These are phyloP conservation scores for Gobiocypris rarus DNA, from an alignment of 2,113 vertebrate genomes.

Conservation along the genomic window DNA sequence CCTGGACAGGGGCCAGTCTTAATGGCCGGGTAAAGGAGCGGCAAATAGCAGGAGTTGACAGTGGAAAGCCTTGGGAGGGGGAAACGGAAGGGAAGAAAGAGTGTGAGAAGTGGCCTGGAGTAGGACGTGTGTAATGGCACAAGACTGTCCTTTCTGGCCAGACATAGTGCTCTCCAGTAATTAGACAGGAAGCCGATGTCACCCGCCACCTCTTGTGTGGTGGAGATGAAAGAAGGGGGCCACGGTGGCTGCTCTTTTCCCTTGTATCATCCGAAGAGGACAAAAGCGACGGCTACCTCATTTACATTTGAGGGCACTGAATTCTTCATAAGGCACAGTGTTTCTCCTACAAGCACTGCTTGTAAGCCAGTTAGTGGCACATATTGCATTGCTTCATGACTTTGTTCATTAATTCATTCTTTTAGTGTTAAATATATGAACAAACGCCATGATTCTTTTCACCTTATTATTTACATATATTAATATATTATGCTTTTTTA, in stretches of 20 bases:
- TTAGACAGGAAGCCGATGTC: conserved; percentile 47
- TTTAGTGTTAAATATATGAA: neutral
- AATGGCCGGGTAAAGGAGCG: conserved; percentile 55
- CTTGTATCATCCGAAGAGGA: conserved; percentile 28
- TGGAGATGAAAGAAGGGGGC: conserved; percentile 23
- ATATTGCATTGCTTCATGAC: neutral
- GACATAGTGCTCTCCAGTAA: conserved; percentile 53
- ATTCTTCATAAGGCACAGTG: neutral
- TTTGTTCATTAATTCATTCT: neutral
- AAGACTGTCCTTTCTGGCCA: conserved; percentile 39
- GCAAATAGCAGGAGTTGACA: conserved; percentile 55
- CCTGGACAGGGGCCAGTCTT: conserved; percentile 53
- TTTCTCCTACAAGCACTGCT: neutral
- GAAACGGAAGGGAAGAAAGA: conserved; percentile 9
- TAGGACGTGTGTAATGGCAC: conserved; percentile 42
- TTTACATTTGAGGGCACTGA: conserved; percentile 22
- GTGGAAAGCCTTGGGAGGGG: conserved; percentile 38
- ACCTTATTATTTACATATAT: too few species aligned
- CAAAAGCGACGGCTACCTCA: conserved; percentile 41
- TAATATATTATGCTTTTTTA: neutral
- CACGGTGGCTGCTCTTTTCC: conserved; percentile 28
- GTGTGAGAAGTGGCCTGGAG: conserved; percentile 27
- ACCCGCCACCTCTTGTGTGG: conserved; percentile 22
- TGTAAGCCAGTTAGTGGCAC: conserved; percentile 6
- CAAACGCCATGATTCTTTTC: neutral